These are phyloP conservation scores for Hydrozoanthus gracilis DNA, from an alignment of 92 coral and sea anemone genomes.

Conservation along the genomic window DNA sequence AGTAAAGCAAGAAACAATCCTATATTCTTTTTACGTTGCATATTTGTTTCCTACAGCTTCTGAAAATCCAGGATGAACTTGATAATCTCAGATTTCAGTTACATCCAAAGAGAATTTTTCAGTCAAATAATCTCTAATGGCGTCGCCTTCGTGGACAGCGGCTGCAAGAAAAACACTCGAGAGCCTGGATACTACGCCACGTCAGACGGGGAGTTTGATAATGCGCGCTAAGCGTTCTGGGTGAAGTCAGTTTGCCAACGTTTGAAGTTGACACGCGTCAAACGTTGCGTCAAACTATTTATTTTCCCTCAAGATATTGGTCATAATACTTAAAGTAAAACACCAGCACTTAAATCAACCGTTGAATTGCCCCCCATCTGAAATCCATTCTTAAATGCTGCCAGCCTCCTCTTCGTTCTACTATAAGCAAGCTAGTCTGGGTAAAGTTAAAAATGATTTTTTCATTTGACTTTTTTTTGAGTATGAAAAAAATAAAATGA, in stretches of 20 bases:
- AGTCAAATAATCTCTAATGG: slow-evolving; percentile 72
- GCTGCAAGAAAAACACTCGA: slow-evolving; percentile 57
- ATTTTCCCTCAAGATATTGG: neutral
- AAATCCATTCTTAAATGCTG: too few relatives aligned
- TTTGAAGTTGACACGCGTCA: slow-evolving; percentile 11
- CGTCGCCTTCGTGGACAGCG: slow-evolving; percentile 81
- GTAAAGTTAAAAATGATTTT: too few relatives aligned
- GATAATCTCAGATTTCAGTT: slow-evolving; percentile 60
- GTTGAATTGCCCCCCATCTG: too few relatives aligned
- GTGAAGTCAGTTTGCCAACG: slow-evolving; percentile 1
- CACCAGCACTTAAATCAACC: neutral
- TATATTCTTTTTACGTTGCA: slow-evolving; percentile 60
- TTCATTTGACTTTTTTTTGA: too few relatives aligned
- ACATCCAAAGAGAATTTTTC: slow-evolving; percentile 1
- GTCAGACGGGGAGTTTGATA: slow-evolving; percentile 61
- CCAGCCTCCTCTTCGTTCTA: too few relatives aligned
- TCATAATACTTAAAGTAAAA: neutral
- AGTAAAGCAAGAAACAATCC: slow-evolving; percentile 72
- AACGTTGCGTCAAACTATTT: neutral
- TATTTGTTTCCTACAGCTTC: slow-evolving; percentile 53
- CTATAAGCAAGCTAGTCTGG: too few relatives aligned
- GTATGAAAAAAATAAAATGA: too few relatives aligned
- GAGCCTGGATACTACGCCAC: slow-evolving; percentile 86
- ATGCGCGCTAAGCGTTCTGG: slow-evolving; percentile 65
- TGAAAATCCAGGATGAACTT: slow-evolving; percentile 61